A percentile compares a stretch with the other conserved stretches of the same genome.
Conservation (phyloP, 2,797 vertebrate species). For the Argyrosomus regius region DNA sequence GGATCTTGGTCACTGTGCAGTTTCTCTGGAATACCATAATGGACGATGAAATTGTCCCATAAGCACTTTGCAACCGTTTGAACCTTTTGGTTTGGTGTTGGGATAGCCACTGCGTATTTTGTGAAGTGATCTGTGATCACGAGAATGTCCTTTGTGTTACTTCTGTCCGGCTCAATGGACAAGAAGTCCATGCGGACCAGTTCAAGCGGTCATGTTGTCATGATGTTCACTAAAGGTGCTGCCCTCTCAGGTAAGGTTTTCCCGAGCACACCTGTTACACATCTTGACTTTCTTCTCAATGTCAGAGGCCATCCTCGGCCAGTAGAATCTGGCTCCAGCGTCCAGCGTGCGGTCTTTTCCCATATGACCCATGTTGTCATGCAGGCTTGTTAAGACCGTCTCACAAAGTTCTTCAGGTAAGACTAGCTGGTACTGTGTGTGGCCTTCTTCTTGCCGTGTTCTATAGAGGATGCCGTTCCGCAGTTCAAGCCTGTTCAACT, state of each 20-base stretch:
- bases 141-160: constrained; percentile 22
- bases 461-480: constrained; percentile 14
- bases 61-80: no score
- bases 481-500: constrained; percentile 20
- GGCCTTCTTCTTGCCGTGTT: neutral
- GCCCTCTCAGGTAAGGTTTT: constrained; percentile 19
- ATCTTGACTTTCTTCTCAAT: constrained; percentile 18
- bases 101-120: constrained; percentile 24
- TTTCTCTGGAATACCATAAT: no score
- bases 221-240: constrained; percentile 26
- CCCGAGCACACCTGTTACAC: constrained; percentile 23
- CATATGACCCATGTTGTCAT: constrained; percentile 46
- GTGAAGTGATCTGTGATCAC: constrained; percentile 30
- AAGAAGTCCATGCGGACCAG: constrained; percentile 41
- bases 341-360: constrained; percentile 30
- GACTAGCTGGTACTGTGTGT: constrained; percentile 27
- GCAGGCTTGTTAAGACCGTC: constrained; percentile 11
- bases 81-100: constrained; percentile 8
- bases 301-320: constrained; percentile 19
- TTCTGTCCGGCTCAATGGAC: neutral
- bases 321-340: constrained; percentile 27
- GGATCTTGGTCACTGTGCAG: constrained; percentile 25
- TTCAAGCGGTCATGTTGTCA: neutral
- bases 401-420: constrained; percentile 1
- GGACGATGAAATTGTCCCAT: no score